A percentile compares a stretch with the other conserved stretches of the same genome.
Conservation (phyloP, 2,797 vertebrate genomes). For the Acanthurus leucopareius region DNA sequence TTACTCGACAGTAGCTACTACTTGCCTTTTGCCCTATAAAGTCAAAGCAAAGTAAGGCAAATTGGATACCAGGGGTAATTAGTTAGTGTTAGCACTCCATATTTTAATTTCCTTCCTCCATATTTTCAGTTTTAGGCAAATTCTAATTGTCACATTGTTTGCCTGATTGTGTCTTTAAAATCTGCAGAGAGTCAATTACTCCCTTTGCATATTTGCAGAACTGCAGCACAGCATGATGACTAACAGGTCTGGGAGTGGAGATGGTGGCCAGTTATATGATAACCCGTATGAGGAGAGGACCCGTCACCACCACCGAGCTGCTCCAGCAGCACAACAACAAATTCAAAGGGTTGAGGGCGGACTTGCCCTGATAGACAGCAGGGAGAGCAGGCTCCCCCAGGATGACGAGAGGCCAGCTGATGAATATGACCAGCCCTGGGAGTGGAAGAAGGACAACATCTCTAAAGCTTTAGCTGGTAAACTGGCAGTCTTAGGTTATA, state of each 20-base stretch:
- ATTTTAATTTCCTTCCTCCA: too few species aligned
- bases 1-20: not conserved
- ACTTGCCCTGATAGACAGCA: constrained; percentile 57
- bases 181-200: not conserved
- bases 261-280: constrained; percentile 89
- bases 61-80: not conserved
- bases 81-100: too few species aligned
- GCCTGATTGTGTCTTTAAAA: not conserved
- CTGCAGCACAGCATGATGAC: constrained; percentile 75
- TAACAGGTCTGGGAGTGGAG: constrained; percentile 59
- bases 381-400: constrained; percentile 88
- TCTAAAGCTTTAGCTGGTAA: constrained; percentile 92
- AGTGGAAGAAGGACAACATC: constrained; percentile 95
- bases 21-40: not conserved
- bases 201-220: constrained; percentile 48
- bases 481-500: accelerated
- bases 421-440: constrained; percentile 96
- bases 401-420: constrained; percentile 92
- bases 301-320: constrained; percentile 46
- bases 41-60: not conserved
- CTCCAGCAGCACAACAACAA: constrained; percentile 33
- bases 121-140: not conserved
- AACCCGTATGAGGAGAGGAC: constrained; percentile 90
- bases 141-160: not conserved
- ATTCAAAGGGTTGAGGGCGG: constrained; percentile 50